Evolutionary conservation across 1,140 invertebrate genomes (phyloP).

Genomic region (Drosophila neocordata): DNA sequence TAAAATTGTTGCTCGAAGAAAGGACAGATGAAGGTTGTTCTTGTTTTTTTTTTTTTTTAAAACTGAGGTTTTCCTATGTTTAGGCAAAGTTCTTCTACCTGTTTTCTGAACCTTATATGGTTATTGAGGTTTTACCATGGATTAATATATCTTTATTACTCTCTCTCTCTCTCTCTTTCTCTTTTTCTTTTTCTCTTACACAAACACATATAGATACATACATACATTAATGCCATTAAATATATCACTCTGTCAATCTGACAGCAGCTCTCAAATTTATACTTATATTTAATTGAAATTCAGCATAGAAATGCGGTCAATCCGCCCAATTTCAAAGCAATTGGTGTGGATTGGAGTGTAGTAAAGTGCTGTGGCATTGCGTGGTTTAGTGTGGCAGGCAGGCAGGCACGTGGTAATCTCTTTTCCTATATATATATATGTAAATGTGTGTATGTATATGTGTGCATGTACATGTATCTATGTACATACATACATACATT

Average conservation of each 20-base stretch:
- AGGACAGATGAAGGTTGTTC: no score
- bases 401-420: constrained; percentile 6
- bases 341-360: not conserved
- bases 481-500: not conserved
- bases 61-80: no score
- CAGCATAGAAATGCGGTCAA: constrained; percentile 11
- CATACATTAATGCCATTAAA: constrained; percentile 36
- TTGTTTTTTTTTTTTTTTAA: no score
- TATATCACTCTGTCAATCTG: constrained; percentile 9
- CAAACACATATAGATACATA: constrained; percentile 17
- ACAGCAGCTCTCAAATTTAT: constrained; percentile 6
- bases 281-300: constrained; percentile 11
- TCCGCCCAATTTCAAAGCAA: constrained; percentile 11
- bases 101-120: constrained; percentile 23
- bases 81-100: not conserved
- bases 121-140: not conserved
- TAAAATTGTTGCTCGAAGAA: no score
- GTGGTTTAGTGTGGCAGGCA: not conserved
- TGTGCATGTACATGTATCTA: not conserved
- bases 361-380: not conserved
- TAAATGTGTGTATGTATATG: no score
- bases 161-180: constrained; percentile 2
- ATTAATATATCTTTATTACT: constrained; percentile 9
- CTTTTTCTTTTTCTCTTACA: no score
- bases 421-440: not conserved